A percentile compares a stretch with the other conserved stretches of the same genome.
Conservation (phyloP, 2,888 invertebrate species). For the Meliscaeva auricollis region DNA sequence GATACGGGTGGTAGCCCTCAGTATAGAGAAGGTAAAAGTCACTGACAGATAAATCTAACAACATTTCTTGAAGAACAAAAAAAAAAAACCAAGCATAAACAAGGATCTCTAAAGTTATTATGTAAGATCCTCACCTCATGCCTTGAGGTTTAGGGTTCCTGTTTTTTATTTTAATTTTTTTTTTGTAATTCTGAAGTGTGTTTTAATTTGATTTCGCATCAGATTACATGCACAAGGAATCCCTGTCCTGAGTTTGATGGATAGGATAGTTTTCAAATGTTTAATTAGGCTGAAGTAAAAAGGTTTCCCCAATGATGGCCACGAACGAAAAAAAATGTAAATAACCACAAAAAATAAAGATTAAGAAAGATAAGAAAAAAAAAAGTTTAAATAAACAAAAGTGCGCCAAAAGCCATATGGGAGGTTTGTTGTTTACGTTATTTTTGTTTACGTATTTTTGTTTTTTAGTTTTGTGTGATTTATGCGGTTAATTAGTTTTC, state of each 20-base stretch:
- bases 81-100: constrained; percentile 10
- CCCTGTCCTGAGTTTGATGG: constrained; percentile 14
- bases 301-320: constrained; percentile 42
- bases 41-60: constrained; percentile 52
- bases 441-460: constrained; percentile 11
- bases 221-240: constrained; percentile 55
- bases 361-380: not conserved
- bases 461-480: constrained; percentile 19
- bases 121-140: constrained; percentile 56
- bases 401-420: constrained; percentile 73
- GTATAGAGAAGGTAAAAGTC: not conserved
- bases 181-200: constrained; percentile 44
- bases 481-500: not conserved
- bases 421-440: constrained; percentile 62
- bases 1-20: constrained; percentile 72
- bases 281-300: constrained; percentile 72
- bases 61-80: not conserved
- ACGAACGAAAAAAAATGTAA: not conserved
- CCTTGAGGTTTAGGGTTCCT: constrained; percentile 9
- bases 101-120: constrained; percentile 52
- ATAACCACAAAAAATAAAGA: constrained; percentile 52
- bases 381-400: constrained; percentile 64
- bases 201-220: constrained; percentile 63
- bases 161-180: constrained; percentile 22
- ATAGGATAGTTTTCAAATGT: constrained; percentile 54